Evolutionary conservation across 2,888 invertebrate genomes (phyloP), one percentile per base, ranked within the genome.

Genomic region (Protophormia terraenovae): DNA sequence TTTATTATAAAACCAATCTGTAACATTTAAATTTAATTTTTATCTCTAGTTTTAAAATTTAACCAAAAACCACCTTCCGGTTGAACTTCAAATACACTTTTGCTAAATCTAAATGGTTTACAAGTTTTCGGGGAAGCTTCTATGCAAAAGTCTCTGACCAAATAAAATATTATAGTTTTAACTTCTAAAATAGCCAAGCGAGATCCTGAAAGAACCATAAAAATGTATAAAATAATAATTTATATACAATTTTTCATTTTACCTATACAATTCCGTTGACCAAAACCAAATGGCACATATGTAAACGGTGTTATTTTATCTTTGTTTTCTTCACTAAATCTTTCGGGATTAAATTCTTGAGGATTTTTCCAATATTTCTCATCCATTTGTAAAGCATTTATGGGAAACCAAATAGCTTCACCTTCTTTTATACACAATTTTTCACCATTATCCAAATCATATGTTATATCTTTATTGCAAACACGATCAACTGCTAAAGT

Each of bases 181-280:
- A 90, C 89, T 82, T 92, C 92, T 64, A 92, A 89, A 1, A 92
- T 86, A 32, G 91, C 92, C 58, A 92, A 92, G 19, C 92, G 90
- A 2, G 91, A 90, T 19, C 90, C 92, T 92, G 50, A 80, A 86
- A 83, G 16, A 24, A 16, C 1, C 53, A 45, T 29, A 24, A 35
- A 19, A 12, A 2, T n/a, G n/a, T 94, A 94, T 94, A 1, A 64
- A 27, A 24, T 66, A 12, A 16, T 12, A 5, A 55, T 32, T 55
- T 55, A 32, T 6, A 3, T 2, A 27, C 27, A 55, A 8, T 35
- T 38, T 8, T 27, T 27, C n/a, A n/a, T 35, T 19, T 55, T 79
- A 92, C 95, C 95, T 71, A 95, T 94, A 87, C 95, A 95, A 88
- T 93, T 94, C 77, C 95, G 93, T 1, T 94, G 95, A 2, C 95